Evolutionary conservation across 2,797 vertebrate species (phyloP), one percentile per base, ranked within the genome.

Genomic region (Pelodytes ibericus): DNA sequence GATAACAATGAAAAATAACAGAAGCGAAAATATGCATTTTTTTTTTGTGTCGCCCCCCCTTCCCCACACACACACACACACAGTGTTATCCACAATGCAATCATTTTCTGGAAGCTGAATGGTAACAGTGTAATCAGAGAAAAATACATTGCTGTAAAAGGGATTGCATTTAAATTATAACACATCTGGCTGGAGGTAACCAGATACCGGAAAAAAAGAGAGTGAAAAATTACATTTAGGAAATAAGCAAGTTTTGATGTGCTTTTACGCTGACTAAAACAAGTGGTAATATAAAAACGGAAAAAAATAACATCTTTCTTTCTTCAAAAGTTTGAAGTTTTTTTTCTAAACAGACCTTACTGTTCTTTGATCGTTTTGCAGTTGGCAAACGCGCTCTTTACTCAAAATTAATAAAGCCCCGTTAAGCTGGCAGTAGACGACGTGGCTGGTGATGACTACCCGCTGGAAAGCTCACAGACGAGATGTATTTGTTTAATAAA

Each of bases 101-200:
- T 62, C 75, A 73, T 41, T 74, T 83, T 61, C 73, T 60, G 64
- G 58, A 80, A 63, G 57, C 25, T 81, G 60, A n/a, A 29, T 64
- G 79, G 73, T 80, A 81, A 57, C 39, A 4, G 65, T 66, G 59
- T 74, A 83, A 81, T 73, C 62, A 30, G 72, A 64, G 71, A 44
- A 83, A 44, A 74, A 75, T 69, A 44, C 5, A 25, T 80, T 79
- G 83, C 56, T 77, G 3, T 62, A 73, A 62, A 71, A 83, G 83
- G 68, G 25, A 67, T 80, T 62, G 82, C 77, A 84, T 84, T 73
- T 84, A 64, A 27, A 84, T 76, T 72, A 67, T 64, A 81, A 79
- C 24, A 51, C n/a, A 30, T 76, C 63, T 83, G 18, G 1, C 71
- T 80, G 71, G 59, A 79, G 82, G 69, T 71, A 33, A 49, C 78